Evolutionary conservation across 1,140 invertebrate species (phyloP), one percentile per base, ranked within the genome.

Genomic region (Drosophila quadrilineata): DNA sequence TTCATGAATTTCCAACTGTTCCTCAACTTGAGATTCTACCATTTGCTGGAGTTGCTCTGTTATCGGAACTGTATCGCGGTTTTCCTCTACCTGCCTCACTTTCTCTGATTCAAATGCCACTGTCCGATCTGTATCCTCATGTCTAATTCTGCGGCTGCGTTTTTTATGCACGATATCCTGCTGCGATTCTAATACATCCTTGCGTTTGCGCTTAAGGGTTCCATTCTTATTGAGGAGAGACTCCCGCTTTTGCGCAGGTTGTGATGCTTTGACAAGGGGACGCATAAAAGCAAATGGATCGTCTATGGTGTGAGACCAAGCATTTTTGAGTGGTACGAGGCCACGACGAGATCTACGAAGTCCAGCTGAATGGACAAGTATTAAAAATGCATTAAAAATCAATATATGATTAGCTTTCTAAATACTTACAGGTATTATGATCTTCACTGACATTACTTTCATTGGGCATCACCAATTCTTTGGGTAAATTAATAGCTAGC

Each of bases 261-360:
- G 1, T 43, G 21, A 26, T 6, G 1, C 10, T n/a, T 6, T 21
- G 3, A 3, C 3, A 26, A 12, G 10, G 1, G 10, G 3, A 6
- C 3, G 21, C 16, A 29, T 21, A 22, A 2, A 54, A 2, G 17
- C 10, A 19, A 54, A 54, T 2, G 68, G 72, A 26, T 80, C 56
- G 9, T 6, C 14, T 6, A 71, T 21, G 0, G 63, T 71, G 14
- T 84, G 75, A 6, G 38, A 52, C 58, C 54, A 87, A 6, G 14
- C 53, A 4, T 75, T 79, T 3, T 43, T 43, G 1, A 87, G 19
- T 3, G 86, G 86, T 0, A 84, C 49, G 0, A 75, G 86, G 3
- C 86, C 86, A 21, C 86, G 74, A 16, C 56, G 71, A 6, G 86
- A 88, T 49, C 69, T 50, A 16, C 86, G 80, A 41, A 75, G 24